These are phyloP conservation scores for Trochalopteron elliotii DNA, from an alignment of 2,113 vertebrate genomes.

Conservation along the genomic window DNA sequence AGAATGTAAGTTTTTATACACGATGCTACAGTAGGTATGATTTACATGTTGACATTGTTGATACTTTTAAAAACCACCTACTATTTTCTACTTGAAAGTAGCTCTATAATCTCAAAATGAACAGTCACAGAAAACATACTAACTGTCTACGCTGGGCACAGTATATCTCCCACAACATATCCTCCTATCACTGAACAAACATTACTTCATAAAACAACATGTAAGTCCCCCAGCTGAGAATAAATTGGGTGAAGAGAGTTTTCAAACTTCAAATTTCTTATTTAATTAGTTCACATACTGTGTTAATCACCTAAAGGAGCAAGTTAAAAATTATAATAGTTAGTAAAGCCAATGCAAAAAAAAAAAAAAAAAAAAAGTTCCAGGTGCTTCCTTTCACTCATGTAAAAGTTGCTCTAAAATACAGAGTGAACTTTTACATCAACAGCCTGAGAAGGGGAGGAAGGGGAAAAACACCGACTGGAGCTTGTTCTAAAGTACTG, in stretches of 20 bases:
- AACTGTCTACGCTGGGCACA: conserved; percentile 17
- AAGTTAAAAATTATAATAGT: conserved; percentile 84
- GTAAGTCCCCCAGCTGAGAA: conserved; percentile 75
- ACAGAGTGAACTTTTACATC: conserved; percentile 59
- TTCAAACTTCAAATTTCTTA: conserved; percentile 51
- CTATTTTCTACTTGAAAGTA: conserved; percentile 52
- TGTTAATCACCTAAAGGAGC: conserved; percentile 83
- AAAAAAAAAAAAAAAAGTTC: background rate
- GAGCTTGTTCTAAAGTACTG: background rate
- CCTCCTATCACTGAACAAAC: background rate
- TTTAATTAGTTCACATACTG: conserved; percentile 79
- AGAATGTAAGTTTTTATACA: conserved; percentile 84
- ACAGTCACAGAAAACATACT: conserved; percentile 1
- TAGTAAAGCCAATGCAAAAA: conserved; percentile 86
- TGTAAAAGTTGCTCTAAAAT: conserved; percentile 61
- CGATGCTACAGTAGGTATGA: conserved; percentile 78
- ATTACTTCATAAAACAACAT: conserved; percentile 69
- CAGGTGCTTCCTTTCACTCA: conserved; percentile 62
- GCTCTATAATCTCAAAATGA: conserved; percentile 45
- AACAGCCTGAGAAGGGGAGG: background rate
- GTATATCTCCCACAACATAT: background rate
- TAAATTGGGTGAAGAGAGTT: conserved; percentile 53
- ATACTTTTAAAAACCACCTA: conserved; percentile 57
- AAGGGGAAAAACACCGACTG: conserved; percentile 11
- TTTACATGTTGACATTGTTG: conserved; percentile 81